Base-by-base conservation (phyloP, 2,797 vertebrate species). In the Gobio occitaniae region DNA sequence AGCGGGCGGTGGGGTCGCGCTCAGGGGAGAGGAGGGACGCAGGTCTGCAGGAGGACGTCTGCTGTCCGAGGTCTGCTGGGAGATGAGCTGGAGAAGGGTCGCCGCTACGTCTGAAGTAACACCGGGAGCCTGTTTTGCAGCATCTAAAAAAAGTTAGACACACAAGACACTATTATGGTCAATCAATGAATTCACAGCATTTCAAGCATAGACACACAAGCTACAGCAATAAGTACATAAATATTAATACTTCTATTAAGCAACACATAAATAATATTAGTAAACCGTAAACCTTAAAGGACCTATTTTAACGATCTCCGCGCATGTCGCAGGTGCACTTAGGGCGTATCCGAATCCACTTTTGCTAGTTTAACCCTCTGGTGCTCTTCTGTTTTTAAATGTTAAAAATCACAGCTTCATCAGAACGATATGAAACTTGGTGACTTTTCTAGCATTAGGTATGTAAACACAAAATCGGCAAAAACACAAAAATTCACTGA, bases 61-160 rank as follows among this genome's bases (percentile, higher is more conserved):
- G 2, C 93, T 75, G 61, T 97, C 96, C 1, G 95, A 86, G 86
- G 97, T 97, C 87, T 96, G 96, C 90, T 97, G 96, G 41, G 96
- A 95, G 59, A 99, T 96, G 89, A 98, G 96, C 94, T 99, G 97
- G 32, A 98, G 96, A 91, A 98, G 92, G 15, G 97, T 96, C 1
- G 97, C 96, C 1, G 97, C 97, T 90, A 97, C 95, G 2, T 96
- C 96, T 2, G 97, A 96, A 85, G 95, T 96, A 90, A 97, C 92
- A 92, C 97, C 97, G 87, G 95, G 82, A 8, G 91, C 54, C 29
- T 89, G 93, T 38, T 93, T 0, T 95, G 96, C 29, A 65, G 63
- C 15, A 65, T 65, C 63, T 65, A 3, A 32, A 15, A 8, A 32
- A 29, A 29, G 25, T 29, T 15, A 63, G 25, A 63, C 11, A 29